Base-by-base conservation (phyloP, 2,797 vertebrate genomes). In the Lutjanus argentimaculatus region DNA sequence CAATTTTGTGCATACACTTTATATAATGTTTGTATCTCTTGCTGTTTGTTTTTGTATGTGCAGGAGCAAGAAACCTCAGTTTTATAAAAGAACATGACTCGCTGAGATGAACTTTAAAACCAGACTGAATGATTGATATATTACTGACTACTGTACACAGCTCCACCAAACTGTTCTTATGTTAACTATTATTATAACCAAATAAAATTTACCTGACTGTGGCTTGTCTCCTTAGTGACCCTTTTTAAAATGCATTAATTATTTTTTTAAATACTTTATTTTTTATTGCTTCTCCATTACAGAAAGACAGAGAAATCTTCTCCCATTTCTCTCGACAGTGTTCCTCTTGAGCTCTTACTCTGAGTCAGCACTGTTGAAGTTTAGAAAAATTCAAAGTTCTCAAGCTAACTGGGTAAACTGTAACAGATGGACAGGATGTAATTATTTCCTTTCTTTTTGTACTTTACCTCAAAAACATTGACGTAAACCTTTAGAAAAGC, bases 101-200 rank as follows among this genome's bases (percentile, higher is more conserved):
- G 75, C 89, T 88, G 79, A 88, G 85, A 86, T 75, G 48, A 85
- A 72, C 80, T 61, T 83, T 77, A 72, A 63, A 87, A 77, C 75
- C 71, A 82, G 72, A 92, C 87, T 84, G 85, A 89, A 79, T 75
- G 90, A 91, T 80, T 86, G 84, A 85, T 74, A 67, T 88, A 75
- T 92, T 88, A 87, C 90, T 93, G 92, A 96, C 95, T 95, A 95
- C 95, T 96, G 93, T 95, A 86, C 90, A 93, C 92, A 76, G 83
- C 89, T 90, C 91, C 90, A 91, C 88, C 80, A 82, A 36, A 87
- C 49, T 91, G 91, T 87, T 93, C 85, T 63, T 84, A 88, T 90
- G 80, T 87, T 80, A 86, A 87, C 78, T 87, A 61, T 90, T 82
- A 83, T 81, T 80, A 86, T 86, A 91, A 85, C 77, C 82, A 86